Conservation (phyloP, 92 coral and sea anemone genomes). For the Umimayanthus kanabou region DNA sequence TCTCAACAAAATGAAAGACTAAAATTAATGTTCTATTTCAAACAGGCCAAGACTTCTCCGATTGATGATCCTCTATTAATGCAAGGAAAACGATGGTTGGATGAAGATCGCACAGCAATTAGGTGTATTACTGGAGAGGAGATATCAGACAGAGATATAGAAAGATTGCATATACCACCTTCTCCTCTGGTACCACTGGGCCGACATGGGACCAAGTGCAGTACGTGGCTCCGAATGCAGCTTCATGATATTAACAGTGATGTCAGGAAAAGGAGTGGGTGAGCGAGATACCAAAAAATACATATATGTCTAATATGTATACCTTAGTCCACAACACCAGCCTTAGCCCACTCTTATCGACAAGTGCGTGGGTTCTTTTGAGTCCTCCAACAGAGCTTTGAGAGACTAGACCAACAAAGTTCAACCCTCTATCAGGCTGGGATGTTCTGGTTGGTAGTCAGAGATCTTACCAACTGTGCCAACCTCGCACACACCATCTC, state of each 20-base stretch:
- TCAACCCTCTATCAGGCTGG: too few relatives aligned
- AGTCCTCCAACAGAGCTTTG: too few relatives aligned
- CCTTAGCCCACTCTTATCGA: too few relatives aligned
- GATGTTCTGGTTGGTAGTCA: too few relatives aligned
- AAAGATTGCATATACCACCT: slow-evolving; percentile 73
- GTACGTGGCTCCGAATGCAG: slow-evolving; percentile 96
- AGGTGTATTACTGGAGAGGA: slow-evolving; percentile 83
- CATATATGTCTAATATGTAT: too few relatives aligned
- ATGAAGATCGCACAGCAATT: slow-evolving; percentile 81
- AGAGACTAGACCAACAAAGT: too few relatives aligned
- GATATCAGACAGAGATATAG: slow-evolving; percentile 68
- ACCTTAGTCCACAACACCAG: too few relatives aligned
- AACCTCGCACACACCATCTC: too few relatives aligned
- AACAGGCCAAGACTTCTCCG: slow-evolving; percentile 73
- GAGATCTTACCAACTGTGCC: too few relatives aligned
- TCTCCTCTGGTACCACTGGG: slow-evolving; percentile 95
- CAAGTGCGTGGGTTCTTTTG: too few relatives aligned
- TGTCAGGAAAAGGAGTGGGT: slow-evolving; percentile 87
- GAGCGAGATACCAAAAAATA: not conserved
- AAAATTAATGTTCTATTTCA: not conserved
- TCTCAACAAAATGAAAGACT: not conserved
- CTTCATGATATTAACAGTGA: slow-evolving; percentile 91
- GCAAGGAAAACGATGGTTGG: slow-evolving; percentile 75
- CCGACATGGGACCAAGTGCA: slow-evolving; percentile 84
- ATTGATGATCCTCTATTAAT: slow-evolving; percentile 82